Percentiles rank a stretch among this genome's conserved stretches.
These are phyloP conservation scores for Antitype chi DNA, from an alignment of 2,888 invertebrate species.

Conservation along the genomic window DNA sequence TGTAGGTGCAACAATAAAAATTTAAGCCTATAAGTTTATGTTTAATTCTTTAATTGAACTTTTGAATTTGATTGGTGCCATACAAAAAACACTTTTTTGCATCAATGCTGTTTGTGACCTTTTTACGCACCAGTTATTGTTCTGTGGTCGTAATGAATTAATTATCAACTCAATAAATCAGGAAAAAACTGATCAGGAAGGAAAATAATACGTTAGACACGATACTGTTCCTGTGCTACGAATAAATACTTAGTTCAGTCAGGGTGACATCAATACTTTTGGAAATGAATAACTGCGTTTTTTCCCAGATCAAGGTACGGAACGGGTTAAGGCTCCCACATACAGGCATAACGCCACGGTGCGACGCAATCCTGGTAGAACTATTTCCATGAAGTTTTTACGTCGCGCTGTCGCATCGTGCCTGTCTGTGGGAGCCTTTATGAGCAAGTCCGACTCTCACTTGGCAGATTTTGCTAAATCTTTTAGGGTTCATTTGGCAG, in stretches of 20 bases:
- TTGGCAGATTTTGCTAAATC: background rate
- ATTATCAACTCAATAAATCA: slow-evolving; percentile 10
- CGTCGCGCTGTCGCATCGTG: too few relatives aligned
- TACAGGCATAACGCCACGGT: too few relatives aligned
- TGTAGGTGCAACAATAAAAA: too few relatives aligned
- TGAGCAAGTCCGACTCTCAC: background rate
- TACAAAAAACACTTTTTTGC: too few relatives aligned
- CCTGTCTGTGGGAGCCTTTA: background rate
- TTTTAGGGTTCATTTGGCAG: background rate
- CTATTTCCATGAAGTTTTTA: too few relatives aligned
- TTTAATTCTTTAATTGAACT: too few relatives aligned
- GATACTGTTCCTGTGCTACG: background rate
- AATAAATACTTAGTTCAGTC: background rate
- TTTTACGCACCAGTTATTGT: too few relatives aligned
- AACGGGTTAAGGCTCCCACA: background rate
- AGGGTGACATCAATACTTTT: background rate
- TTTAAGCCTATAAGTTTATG: too few relatives aligned
- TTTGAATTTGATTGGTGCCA: too few relatives aligned
- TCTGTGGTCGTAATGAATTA: too few relatives aligned
- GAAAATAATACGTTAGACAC: background rate
- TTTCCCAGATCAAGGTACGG: background rate
- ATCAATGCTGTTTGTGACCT: too few relatives aligned
- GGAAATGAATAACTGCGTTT: background rate
- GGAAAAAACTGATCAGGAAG: slow-evolving; percentile 4
- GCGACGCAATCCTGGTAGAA: too few relatives aligned